Evolutionary conservation across 2,888 invertebrate genomes (phyloP), one percentile per base, ranked within the genome.

Genomic region (Phortica magna): DNA sequence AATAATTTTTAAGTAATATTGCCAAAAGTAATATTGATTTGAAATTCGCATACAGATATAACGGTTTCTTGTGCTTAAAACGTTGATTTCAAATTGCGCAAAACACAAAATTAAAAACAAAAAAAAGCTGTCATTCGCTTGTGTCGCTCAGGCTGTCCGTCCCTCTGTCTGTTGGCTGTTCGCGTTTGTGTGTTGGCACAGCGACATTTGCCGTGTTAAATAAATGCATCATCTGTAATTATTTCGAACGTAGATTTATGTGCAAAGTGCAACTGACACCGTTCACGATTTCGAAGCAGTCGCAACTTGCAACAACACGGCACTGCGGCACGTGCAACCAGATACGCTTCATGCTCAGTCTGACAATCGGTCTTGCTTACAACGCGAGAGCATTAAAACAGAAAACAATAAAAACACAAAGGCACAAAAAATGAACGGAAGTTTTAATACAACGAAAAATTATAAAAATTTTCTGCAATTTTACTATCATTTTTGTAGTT

Each of bases 241-340:
- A 71, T 71, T 71, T 55, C 19, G 14, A 10, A 71, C 53, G n/a
- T n/a, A 22, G 70, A 71, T 71, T 53, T 71, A 31, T 71, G 31
- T 31, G 22, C 39, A 68, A 68, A 68, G 68, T 80, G 79, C 79
- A 80, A 80, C 79, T 68, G 55, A 55, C 53, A 71, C 70, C 53
- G 55, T 71, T 71, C 70, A 71, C 70, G 53, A 71, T 55, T 55
- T 53, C 31, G 14, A 14, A 61, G 65, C 65, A 65, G 41, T 17
- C 65, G 39, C 41, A 17, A 17, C 19, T 61, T 9, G 10, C 61
- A n/a, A 55, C 9, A 22, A 41, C 39, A 55, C 14, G 10, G 22
- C 22, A 7, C 53, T 31, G 55, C 55, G 53, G 70, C 70, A 71
- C 70, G 70, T 71, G 70, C 70, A 71, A 65, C 48, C 48, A 48